phyloP scores from a whole-genome alignment of 2,888 invertebrate genomes.

The Megastigmus dorsalis region DNA sequence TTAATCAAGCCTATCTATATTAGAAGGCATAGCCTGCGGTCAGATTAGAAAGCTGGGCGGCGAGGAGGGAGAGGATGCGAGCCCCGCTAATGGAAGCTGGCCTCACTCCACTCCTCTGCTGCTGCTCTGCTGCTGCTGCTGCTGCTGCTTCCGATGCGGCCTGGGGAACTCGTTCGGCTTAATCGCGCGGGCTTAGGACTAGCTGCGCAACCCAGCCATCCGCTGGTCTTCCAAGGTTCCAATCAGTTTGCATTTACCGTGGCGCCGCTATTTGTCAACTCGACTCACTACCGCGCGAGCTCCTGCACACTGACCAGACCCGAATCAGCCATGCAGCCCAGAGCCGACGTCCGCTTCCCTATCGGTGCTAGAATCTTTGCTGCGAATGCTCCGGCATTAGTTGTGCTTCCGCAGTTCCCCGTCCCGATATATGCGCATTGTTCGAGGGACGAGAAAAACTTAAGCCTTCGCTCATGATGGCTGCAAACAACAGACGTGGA shows the following conservation, averaged over 20 bases:
- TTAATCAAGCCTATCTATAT: conserved; percentile 71
- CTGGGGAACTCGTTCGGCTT: conserved; percentile 28
- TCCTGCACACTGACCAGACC: too few relatives aligned
- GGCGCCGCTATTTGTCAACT: conserved; percentile 37
- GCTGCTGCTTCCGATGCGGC: not conserved
- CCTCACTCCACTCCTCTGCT: too few relatives aligned
- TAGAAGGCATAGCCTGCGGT: conserved; percentile 68
- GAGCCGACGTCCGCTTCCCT: not conserved
- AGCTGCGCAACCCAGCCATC: not conserved
- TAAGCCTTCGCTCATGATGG: too few relatives aligned
- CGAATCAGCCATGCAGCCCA: too few relatives aligned
- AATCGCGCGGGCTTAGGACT: conserved; percentile 44
- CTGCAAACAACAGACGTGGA: too few relatives aligned
- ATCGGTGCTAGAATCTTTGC: conserved; percentile 16
- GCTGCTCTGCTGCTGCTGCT: not conserved
- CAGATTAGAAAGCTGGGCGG: conserved; percentile 66
- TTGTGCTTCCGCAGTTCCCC: too few relatives aligned
- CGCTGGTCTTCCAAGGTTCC: conserved; percentile 13
- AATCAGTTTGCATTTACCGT: conserved; percentile 45
- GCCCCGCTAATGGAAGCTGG: conserved; percentile 56
- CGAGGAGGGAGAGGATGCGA: conserved; percentile 46
- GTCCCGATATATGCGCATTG: too few relatives aligned
- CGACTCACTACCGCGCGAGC: too few relatives aligned
- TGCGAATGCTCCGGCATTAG: conserved; percentile 22
- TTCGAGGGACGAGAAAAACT: too few relatives aligned